phyloP scores from a whole-genome alignment of 2,797 vertebrate genomes.

The Poliocrania exsul region DNA sequence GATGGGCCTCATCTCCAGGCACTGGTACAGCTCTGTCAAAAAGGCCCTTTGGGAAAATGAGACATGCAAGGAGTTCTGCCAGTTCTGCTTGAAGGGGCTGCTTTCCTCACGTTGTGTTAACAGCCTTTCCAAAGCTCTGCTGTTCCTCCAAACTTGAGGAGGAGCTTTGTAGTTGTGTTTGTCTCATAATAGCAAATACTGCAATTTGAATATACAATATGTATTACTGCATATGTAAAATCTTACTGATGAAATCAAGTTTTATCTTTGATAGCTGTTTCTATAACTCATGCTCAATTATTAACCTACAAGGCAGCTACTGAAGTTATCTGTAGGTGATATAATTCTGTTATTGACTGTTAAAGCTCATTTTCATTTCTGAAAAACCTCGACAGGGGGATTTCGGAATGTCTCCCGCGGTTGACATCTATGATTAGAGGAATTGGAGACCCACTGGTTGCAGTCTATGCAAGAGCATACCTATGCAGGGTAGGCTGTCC shows the following conservation, averaged over 20 bases:
- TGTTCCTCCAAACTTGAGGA: background rate
- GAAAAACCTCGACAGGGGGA: slow-evolving; percentile 80
- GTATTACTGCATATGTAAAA: background rate
- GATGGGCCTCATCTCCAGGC: background rate
- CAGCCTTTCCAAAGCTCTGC: background rate
- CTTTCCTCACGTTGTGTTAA: background rate
- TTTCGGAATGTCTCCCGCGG: slow-evolving; percentile 91
- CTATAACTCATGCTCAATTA: rapidly evolving
- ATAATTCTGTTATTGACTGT: background rate
- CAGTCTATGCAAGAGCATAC: slow-evolving; percentile 93
- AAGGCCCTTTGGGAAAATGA: slow-evolving; percentile 13
- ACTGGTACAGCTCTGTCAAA: background rate
- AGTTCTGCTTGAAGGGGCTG: background rate
- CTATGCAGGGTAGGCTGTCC: slow-evolving; percentile 89
- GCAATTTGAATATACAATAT: background rate
- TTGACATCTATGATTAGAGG: slow-evolving; percentile 93
- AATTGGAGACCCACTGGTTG: slow-evolving; percentile 94
- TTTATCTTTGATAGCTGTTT: background rate
- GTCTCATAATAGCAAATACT: background rate
- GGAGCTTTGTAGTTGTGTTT: background rate
- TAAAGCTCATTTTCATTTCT: background rate
- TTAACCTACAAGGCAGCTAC: background rate
- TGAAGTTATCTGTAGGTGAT: background rate
- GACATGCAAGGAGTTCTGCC: background rate
- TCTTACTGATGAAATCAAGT: background rate